Conservation (phyloP, 2,797 vertebrate genomes). For the Propithecus deckenii region DNA sequence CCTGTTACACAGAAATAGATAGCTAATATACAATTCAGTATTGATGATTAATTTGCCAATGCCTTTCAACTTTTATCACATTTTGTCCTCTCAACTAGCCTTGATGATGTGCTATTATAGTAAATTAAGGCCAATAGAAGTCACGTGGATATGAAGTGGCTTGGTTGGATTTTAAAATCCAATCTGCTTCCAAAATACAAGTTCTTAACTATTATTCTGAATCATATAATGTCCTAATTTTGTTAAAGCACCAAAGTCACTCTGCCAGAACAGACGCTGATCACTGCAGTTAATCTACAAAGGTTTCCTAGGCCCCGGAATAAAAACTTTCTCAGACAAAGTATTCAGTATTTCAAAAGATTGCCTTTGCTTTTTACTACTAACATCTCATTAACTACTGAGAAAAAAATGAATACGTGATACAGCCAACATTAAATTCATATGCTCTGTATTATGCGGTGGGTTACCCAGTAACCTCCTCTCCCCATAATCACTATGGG, state of each 20-base stretch:
- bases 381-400: conserved; percentile 35
- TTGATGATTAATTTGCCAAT: background rate
- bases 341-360: background rate
- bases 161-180: background rate
- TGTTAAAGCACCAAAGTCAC: background rate
- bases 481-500: background rate
- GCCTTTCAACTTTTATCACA: background rate
- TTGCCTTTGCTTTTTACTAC: background rate
- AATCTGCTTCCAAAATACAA: background rate
- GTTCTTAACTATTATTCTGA: background rate
- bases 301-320: background rate
- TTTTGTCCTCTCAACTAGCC: background rate
- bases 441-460: background rate
- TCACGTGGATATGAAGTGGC: background rate
- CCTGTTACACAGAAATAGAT: background rate
- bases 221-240: background rate
- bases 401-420: conserved; percentile 15
- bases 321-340: background rate
- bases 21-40: background rate
- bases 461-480: conserved; percentile 4
- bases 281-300: background rate
- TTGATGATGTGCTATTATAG: background rate
- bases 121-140: background rate
- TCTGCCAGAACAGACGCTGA: background rate
- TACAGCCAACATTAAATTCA: conserved; percentile 37